A percentile compares a stretch with the other conserved stretches of the same genome.
Evolutionary conservation across 2,113 vertebrate genomes (phyloP).

Genomic region (Alosa alosa): DNA sequence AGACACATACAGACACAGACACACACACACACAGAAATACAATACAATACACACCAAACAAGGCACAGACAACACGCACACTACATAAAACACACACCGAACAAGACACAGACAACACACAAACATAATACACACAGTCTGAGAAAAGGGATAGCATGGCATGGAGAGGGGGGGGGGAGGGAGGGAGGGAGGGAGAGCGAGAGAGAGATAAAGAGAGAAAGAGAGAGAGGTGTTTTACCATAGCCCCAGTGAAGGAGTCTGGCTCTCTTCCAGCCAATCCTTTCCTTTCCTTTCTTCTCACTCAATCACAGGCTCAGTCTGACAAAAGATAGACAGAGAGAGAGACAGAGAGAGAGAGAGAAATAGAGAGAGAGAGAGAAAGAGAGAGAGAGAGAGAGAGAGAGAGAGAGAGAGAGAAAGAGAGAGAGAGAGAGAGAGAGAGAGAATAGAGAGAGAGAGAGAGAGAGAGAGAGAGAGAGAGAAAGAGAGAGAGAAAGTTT

Average conservation of each 20-base stretch:
- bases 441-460: background rate
- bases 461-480: conserved; percentile 13
- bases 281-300: conserved; percentile 41
- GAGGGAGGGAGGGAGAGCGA: background rate
- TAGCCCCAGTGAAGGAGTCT: conserved; percentile 68
- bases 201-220: background rate
- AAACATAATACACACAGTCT: background rate
- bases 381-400: conserved; percentile 24
- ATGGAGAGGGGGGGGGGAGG: background rate
- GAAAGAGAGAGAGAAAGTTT: background rate
- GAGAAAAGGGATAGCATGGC: no score
- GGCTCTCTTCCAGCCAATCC: conserved; percentile 50
- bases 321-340: conserved; percentile 25
- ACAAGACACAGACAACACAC: background rate
- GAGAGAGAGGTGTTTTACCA: conserved; percentile 59
- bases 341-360: background rate
- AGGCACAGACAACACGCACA: background rate
- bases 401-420: no score
- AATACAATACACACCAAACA: background rate
- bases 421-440: background rate
- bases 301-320: conserved; percentile 50
- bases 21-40: background rate
- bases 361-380: conserved; percentile 25
- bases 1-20: background rate
- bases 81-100: background rate